phyloP scores from a whole-genome alignment of 2,888 invertebrate genomes.

The Phytoseiulus persimilis region DNA sequence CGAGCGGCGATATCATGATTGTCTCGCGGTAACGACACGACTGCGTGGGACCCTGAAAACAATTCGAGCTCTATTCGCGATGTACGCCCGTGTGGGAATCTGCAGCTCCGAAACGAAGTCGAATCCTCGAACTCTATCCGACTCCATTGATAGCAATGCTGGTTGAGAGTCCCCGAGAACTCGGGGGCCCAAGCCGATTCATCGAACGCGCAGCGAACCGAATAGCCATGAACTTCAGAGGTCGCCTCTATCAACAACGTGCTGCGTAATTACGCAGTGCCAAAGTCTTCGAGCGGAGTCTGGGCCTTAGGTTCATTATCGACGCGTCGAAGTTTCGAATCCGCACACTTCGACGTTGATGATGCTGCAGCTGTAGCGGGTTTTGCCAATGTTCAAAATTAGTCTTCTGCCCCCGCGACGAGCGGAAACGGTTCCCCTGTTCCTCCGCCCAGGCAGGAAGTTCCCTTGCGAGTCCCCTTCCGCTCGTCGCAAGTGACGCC shows the following conservation, averaged over 20 bases:
- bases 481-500: not conserved
- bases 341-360: not conserved
- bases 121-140: not conserved
- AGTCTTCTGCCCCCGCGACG: not conserved
- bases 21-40: not conserved
- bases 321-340: not conserved
- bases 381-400: not conserved
- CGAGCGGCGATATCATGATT: constrained; percentile 5
- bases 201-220: no score
- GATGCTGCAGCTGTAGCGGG: not conserved
- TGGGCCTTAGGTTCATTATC: not conserved
- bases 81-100: not conserved
- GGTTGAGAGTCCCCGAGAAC: no score
- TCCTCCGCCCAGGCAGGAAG: not conserved
- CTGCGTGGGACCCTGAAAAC: not conserved
- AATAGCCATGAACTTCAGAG: not conserved
- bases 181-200: no score
- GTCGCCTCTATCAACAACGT: not conserved
- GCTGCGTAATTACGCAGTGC: not conserved
- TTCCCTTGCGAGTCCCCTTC: not conserved
- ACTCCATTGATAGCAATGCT: not conserved
- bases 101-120: not conserved
- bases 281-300: not conserved
- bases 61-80: not conserved
- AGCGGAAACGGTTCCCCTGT: not conserved